A percentile compares a stretch with the other conserved stretches of the same genome.
These are phyloP conservation scores for Strix uralensis DNA, from an alignment of 2,113 vertebrate species.

Conservation along the genomic window DNA sequence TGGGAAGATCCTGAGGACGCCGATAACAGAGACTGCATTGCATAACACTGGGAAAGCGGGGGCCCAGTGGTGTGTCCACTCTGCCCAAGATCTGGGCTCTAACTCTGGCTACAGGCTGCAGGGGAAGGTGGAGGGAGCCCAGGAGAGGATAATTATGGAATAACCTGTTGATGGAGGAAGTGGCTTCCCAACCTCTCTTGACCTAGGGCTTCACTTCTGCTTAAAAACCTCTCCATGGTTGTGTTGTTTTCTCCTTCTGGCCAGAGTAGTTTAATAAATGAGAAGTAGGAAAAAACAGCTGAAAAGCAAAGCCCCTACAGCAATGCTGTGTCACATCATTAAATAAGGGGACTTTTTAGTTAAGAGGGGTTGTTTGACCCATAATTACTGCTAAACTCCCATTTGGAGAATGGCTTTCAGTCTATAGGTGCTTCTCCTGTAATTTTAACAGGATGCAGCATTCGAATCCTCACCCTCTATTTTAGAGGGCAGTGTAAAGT, in stretches of 20 bases:
- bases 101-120: neutral
- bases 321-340: neutral
- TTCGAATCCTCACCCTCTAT: neutral
- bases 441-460: constrained; percentile 4
- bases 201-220: neutral
- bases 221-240: neutral
- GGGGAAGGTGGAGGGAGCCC: constrained; percentile 37
- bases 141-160: constrained; percentile 50
- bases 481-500: neutral
- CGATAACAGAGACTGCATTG: neutral
- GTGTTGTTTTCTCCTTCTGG: constrained; percentile 23
- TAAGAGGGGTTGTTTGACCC: neutral
- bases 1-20: constrained; percentile 29
- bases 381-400: neutral
- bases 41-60: neutral
- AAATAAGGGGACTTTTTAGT: constrained; percentile 21
- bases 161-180: constrained; percentile 53
- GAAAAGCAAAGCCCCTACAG: constrained; percentile 39
- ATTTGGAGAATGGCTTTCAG: neutral
- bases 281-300: neutral
- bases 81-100: neutral
- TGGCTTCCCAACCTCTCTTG: constrained; percentile 34
- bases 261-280: constrained; percentile 40
- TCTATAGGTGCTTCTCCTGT: constrained; percentile 1
- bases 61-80: neutral